Conservation (phyloP, 2,797 vertebrate genomes). For the Brachyalestes nurse region DNA sequence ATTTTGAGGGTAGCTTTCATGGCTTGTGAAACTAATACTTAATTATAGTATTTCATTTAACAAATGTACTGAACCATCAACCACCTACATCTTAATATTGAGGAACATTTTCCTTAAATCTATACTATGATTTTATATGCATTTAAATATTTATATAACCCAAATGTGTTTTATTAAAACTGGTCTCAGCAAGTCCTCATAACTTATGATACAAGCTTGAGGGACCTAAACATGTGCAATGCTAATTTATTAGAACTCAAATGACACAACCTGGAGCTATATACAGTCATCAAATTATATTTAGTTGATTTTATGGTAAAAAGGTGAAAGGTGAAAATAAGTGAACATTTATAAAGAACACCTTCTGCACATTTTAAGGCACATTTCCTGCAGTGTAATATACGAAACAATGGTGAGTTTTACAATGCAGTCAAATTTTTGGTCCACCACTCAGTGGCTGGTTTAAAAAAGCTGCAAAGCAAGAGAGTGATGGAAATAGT, state of each 20-base stretch:
- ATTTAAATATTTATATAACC: background rate
- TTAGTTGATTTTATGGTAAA: too few species aligned
- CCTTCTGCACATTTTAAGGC: too few species aligned
- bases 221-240: background rate
- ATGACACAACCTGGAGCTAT: background rate
- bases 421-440: background rate
- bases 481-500: background rate
- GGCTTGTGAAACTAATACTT: constrained; percentile 11
- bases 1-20: constrained; percentile 16
- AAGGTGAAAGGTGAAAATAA: too few species aligned
- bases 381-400: too few species aligned
- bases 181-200: background rate
- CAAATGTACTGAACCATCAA: constrained; percentile 6
- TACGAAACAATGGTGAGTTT: background rate
- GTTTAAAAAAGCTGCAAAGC: background rate
- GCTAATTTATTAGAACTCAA: background rate
- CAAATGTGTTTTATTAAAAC: background rate
- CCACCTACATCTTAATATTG: constrained; percentile 16
- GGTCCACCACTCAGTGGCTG: background rate
- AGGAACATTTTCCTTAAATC: background rate
- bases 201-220: background rate
- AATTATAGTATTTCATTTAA: constrained; percentile 33
- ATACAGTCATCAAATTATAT: background rate
- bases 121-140: background rate
- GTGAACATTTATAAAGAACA: too few species aligned